Conservation (phyloP, 2,113 vertebrate species). For the Telmatochromis sp. region DNA sequence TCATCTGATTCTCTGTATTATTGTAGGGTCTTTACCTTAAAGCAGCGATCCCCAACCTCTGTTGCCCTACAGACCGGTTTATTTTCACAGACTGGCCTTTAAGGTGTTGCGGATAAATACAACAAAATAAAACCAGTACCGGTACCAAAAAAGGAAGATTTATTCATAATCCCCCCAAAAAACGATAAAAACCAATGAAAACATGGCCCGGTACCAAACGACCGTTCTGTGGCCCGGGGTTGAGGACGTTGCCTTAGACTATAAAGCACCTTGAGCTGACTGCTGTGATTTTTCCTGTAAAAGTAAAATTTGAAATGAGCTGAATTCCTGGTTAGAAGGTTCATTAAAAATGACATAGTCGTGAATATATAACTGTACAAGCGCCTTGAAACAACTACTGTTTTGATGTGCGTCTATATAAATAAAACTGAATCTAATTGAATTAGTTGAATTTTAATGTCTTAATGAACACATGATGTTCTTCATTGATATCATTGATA, state of each 20-base stretch:
- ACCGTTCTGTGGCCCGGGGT: not conserved
- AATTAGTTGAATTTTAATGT: not conserved
- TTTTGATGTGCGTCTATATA: not conserved
- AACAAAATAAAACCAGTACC: not conserved
- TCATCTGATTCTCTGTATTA: not conserved
- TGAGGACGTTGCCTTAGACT: not conserved
- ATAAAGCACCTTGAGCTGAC: not conserved
- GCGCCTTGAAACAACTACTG: not conserved
- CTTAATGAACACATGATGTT: not conserved
- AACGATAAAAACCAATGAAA: accelerated
- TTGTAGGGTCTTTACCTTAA: not conserved
- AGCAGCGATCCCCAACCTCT: accelerated
- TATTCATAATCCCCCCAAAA: not conserved
- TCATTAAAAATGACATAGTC: not conserved
- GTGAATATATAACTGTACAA: not conserved
- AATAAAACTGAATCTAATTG: not conserved
- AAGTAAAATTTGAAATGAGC: not conserved
- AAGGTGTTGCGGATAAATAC: not conserved
- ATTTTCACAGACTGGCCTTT: not conserved
- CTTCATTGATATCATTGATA: not conserved
- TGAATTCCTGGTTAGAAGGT: not conserved
- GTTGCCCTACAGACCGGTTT: accelerated
- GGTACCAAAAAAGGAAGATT: not conserved
- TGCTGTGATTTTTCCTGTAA: not conserved
- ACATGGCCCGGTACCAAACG: not conserved